phyloP scores from a whole-genome alignment of 2,888 invertebrate genomes.

The Xestia xanthographa region DNA sequence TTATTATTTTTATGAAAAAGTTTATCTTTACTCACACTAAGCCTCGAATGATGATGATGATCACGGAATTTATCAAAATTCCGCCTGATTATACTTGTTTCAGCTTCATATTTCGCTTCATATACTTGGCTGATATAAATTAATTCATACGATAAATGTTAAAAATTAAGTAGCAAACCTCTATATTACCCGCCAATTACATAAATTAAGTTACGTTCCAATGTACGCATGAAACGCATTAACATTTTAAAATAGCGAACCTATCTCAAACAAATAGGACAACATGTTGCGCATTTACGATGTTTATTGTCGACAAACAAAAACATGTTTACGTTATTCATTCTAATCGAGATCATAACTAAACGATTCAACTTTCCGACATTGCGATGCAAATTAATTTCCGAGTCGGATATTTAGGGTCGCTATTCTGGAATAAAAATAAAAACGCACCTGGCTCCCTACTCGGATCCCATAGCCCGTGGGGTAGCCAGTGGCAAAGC shows the following conservation, averaged over 20 bases:
- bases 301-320: slow-evolving; percentile 41
- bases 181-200: slow-evolving; percentile 28
- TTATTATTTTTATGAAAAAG: slow-evolving; percentile 6
- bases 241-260: slow-evolving; percentile 38
- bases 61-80: slow-evolving; percentile 21
- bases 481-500: slow-evolving; percentile 69
- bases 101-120: slow-evolving; percentile 45
- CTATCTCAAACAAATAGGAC: slow-evolving; percentile 38
- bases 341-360: slow-evolving; percentile 61
- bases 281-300: slow-evolving; percentile 41
- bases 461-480: slow-evolving; percentile 65
- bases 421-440: slow-evolving; percentile 76
- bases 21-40: not conserved
- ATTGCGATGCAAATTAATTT: slow-evolving; percentile 74
- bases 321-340: slow-evolving; percentile 52
- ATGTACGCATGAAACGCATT: slow-evolving; percentile 23
- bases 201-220: slow-evolving; percentile 28
- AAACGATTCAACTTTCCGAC: slow-evolving; percentile 65
- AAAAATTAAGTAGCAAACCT: slow-evolving; percentile 17
- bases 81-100: slow-evolving; percentile 21
- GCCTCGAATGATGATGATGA: not conserved
- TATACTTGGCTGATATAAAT: slow-evolving; percentile 37
- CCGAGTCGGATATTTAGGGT: slow-evolving; percentile 76
- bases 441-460: slow-evolving; percentile 79
- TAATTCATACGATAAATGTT: slow-evolving; percentile 37